Evolutionary conservation across 1,140 invertebrate species (phyloP), one percentile per base, ranked within the genome.

Genomic region (Macrobrachium rosenbergii): DNA sequence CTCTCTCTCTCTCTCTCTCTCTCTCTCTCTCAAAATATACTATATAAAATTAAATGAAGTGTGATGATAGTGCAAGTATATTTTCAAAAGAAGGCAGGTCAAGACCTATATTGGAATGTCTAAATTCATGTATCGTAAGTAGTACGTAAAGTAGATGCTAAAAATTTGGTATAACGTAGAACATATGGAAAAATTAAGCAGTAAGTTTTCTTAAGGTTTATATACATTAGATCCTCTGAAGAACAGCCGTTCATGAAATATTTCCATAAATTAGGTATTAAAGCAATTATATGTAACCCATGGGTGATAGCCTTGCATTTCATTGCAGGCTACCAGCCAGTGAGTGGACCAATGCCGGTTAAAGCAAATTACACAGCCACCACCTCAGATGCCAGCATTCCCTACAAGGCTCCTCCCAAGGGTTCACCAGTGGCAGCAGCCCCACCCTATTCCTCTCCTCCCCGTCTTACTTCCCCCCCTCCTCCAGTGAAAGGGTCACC

Each of bases 251-350:
- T 52, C 52, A 52, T 52, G 52, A 52, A 52, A 52, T 52, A 8
- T 52, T 52, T 52, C 52, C 12, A 52, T 8, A 52, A 58, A 63
- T 23, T 58, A 64, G 58, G 73, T 23, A 43, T 19, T 59, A 37
- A 43, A 78, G 37, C n/a, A 58, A 28, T 52, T 59, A 80, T 82
- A 45, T 60, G 69, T 84, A 45, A 75, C 62, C 60, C 80, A 58
- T 79, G 72, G 82, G 87, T 83, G 82, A 80, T 81, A 88, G 86
- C 82, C 82, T 88, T 83, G 77, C 77, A 83, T 83, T 82, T 83
- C 76, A 37, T 83, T 88, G 77, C 89, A 90, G 89, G 88, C 80
- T 90, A 90, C 83, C 89, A 90, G 87, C 89, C 89, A 82, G 89
- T 90, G 78, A 90, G 87, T 86, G 89, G 89, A 62, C 89, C 89